Base-by-base conservation (phyloP, 2,113 vertebrate genomes). In the Clarias macrocephalus region DNA sequence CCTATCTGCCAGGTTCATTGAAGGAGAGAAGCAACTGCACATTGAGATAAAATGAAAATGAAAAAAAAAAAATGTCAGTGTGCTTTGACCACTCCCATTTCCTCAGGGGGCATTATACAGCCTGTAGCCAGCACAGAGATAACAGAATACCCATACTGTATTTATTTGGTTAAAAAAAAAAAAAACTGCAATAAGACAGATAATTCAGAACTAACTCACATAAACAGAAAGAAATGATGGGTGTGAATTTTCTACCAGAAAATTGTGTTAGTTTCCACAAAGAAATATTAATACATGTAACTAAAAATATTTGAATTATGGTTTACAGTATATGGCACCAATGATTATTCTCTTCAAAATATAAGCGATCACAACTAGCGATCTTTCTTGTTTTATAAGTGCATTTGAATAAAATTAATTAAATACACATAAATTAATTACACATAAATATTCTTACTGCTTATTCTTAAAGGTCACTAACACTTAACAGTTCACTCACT, bases 1-100 rank as follows among this genome's bases (percentile, higher is more conserved):
- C 15, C 30, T 57, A 56, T 80, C 54, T 80, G 73, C 28, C 56
- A 80, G 52, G 54, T 80, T 59, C n/a, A 59, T 0, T 80, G 28
- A 80, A 80, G 56, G 3, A 30, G 54, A 80, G 8, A 80, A 16
- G 28, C 73, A 76, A 80, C 77, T 80, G 77, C 28, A 59, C 54
- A 54, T 60, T 33, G 28, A 80, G 77, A 80, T 80, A 80, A 59
- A 80, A 19, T 56, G 33, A 80, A 59, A 80, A 19, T 56, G 33
- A 11, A n/a, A 21, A 33, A 59, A 48, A 48, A 48, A 48, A 48
- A 48, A 48, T 48, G 59, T 59, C 77, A 12, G 25, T 80, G 54
- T 80, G 77, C 16, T 60, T 59, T 80, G 56, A 33, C 77, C 56
- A 59, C 77, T 11, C 77, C 77, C 56, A 59, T 80, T 80, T 80